Base-by-base conservation (phyloP, 30 jellyfish, hydroid and myxozoan species). In the Cassiopea andromeda region DNA sequence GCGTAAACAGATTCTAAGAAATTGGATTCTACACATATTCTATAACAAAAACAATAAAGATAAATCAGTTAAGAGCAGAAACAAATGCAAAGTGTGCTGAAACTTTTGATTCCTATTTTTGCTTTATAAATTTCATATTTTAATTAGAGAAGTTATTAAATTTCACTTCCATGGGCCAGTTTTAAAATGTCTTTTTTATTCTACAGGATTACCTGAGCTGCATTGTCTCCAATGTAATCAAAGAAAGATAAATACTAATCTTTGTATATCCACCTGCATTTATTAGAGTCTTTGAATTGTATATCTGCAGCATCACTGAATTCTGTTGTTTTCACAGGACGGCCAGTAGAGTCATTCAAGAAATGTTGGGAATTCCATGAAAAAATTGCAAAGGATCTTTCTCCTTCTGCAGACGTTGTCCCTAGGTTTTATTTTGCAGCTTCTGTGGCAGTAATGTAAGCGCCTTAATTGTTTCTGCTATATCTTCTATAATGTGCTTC, bases 281-380 rank as follows among this genome's bases (percentile, higher is more conserved):
- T 74, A 44, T 71, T 7, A n/a, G 13, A n/a, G 7, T 27, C 27
- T 74, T 54, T 54, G 64, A 54, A 54, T 27, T 27, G 12, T 6
- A 54, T 54, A 54, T 10, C 64, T 3, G 64, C 0, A 54, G 12
- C 12, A 54, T 3, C 10, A 54, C 7, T 54, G 12, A 54, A 54
- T 54, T 54, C 12, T 54, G 7, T 6, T 54, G 12, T 54, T 54
- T 54, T 54, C 73, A 15, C 72, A 84, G 92, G 92, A 2, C 79
- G 92, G 2, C 92, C 92, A 5, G n/a, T 84, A 18, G 92, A 84
- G 44, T 69, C 92, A 43, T 61, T 84, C 48, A 73, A 84, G 9
- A 84, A 72, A 70, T 84, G 92, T 76, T 44, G 14, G 17, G 92
- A 70, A 48, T 84, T 84, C 19, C 1, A 43, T 2, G 48, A 44